Base-by-base conservation (phyloP, 2,113 vertebrate species). In the Sminthopsis crassicaudata region DNA sequence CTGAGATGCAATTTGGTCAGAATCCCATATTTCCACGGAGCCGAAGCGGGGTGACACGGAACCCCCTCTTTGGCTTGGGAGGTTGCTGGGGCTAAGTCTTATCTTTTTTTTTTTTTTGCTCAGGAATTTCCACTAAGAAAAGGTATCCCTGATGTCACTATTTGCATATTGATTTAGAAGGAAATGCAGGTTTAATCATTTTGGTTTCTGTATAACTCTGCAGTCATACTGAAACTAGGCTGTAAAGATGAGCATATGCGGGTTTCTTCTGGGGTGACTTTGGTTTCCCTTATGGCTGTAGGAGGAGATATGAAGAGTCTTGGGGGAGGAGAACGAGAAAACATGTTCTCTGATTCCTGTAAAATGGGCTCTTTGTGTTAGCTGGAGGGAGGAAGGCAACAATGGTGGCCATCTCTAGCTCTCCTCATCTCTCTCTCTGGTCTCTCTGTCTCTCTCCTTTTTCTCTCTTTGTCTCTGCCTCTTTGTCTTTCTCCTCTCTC, bases 131-230 rank as follows among this genome's bases (percentile, higher is more conserved):
- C 92, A 14, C 2, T 46, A n/a, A 8, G 24, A 24, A 42, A 96
- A 96, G 96, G 88, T 95, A 95, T 97, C 93, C 96, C 96, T 96
- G 67, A 30, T 84, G 46, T 92, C 53, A 42, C 60, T 4, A 51
- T 97, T 97, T 97, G 95, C 97, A 95, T 95, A n/a, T 36, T 76
- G 96, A 95, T 95, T 95, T 97, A 94, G 94, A 96, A 96, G 96
- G 93, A 98, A 98, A 97, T 96, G 94, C 92, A 97, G 96, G 97
- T 96, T 96, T 92, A 92, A 95, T 96, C 95, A 94, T 93, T 97
- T 84, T 94, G 96, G 93, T 97, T 97, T 98, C 97, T 96, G 95
- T 95, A 94, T 95, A 96, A 97, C 88, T 96, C 94, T 94, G 67
- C 8, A 97, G 97, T 98, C 96, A 97, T 95, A 97, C 93, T 53